Percentiles rank a stretch among this genome's conserved stretches.
Conservation (phyloP, 2,113 vertebrate genomes). For the Paraplagusia blochii region DNA sequence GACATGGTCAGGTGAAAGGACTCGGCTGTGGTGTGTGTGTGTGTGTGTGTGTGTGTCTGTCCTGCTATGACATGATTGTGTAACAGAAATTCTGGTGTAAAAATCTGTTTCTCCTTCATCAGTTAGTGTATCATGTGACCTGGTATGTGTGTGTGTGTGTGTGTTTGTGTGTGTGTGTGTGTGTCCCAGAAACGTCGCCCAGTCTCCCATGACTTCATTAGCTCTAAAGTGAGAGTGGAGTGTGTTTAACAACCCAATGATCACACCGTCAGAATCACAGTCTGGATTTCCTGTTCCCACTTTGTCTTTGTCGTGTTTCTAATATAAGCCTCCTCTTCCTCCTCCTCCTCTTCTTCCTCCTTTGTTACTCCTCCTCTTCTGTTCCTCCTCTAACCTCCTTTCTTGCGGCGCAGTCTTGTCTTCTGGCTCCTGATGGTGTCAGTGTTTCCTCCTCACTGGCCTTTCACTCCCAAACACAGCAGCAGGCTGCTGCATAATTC, state of each 20-base stretch:
- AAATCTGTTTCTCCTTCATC: too few relatives aligned
- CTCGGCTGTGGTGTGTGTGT: too few relatives aligned
- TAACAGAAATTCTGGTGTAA: too few relatives aligned
- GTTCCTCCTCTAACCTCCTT: too few relatives aligned
- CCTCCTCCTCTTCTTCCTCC: background rate
- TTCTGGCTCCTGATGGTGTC: too few relatives aligned
- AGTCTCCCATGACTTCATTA: constrained; percentile 66
- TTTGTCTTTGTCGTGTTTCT: background rate
- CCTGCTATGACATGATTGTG: too few relatives aligned
- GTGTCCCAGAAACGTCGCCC: constrained; percentile 49
- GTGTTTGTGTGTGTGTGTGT: constrained; percentile 34
- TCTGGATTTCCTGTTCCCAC: background rate
- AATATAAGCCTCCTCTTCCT: constrained; percentile 7
- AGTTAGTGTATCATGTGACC: constrained; percentile 25
- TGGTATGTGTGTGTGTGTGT: background rate
- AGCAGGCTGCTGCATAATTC: too few relatives aligned
- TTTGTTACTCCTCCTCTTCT: too few relatives aligned
- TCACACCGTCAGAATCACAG: constrained; percentile 2
- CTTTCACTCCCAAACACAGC: background rate
- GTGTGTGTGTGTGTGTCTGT: too few relatives aligned
- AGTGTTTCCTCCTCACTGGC: too few relatives aligned
- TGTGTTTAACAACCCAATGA: constrained; percentile 46
- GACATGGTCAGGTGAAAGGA: too few relatives aligned
- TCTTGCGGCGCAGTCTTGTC: too few relatives aligned
- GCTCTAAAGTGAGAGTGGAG: constrained; percentile 32